Conservation (phyloP, 2,797 vertebrate genomes). For the Brachyalestes nurse region DNA sequence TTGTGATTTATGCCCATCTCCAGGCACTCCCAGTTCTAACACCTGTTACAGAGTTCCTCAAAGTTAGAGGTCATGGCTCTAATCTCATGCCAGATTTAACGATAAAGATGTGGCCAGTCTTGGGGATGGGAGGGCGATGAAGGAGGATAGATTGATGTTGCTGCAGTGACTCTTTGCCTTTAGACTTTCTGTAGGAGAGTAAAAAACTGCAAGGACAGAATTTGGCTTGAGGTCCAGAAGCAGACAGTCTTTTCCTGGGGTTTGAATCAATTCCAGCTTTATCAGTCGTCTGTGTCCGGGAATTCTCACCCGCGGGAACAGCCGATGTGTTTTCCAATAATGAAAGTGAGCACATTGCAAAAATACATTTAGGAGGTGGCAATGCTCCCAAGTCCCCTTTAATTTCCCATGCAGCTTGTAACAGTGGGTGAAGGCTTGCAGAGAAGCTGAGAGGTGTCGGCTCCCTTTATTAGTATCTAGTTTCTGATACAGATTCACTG, state of each 20-base stretch:
- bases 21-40: constrained; percentile 53
- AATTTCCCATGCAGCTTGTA: constrained; percentile 71
- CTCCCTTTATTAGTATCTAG: constrained; percentile 29
- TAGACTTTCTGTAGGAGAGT: constrained; percentile 52
- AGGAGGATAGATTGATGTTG: constrained; percentile 79
- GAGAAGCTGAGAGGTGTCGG: constrained; percentile 52
- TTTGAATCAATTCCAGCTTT: constrained; percentile 85
- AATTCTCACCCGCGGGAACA: constrained; percentile 75
- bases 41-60: constrained; percentile 69
- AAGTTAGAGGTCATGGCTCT: constrained; percentile 78
- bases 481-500: constrained; percentile 22
- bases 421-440: constrained; percentile 49
- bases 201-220: constrained; percentile 62
- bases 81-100: constrained; percentile 78
- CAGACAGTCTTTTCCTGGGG: constrained; percentile 75
- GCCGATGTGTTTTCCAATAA: constrained; percentile 85
- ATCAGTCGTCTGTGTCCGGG: constrained; percentile 81
- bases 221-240: constrained; percentile 79
- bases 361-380: constrained; percentile 79
- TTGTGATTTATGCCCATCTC: constrained; percentile 51
- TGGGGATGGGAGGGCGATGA: constrained; percentile 66
- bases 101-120: constrained; percentile 74
- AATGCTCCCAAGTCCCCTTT: constrained; percentile 69
- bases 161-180: constrained; percentile 77
- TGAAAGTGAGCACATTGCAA: constrained; percentile 80